These are phyloP conservation scores for Rhabdomys dilectus DNA, from an alignment of 2,113 vertebrate species.

Conservation along the genomic window DNA sequence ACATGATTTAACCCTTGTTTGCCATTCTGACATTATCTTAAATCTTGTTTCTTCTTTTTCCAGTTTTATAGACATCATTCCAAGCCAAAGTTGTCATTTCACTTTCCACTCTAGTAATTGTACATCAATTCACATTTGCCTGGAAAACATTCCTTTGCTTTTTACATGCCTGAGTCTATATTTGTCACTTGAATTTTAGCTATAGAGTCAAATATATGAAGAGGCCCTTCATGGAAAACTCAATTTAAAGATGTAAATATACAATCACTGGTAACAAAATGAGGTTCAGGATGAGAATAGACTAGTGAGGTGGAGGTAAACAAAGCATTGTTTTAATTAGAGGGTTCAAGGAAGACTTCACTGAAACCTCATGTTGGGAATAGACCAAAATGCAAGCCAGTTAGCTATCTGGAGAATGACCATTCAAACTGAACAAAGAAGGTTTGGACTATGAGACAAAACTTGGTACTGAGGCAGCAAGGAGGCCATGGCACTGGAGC, in stretches of 20 bases:
- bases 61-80: background rate
- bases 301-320: accelerated
- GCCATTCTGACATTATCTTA: constrained; percentile 2
- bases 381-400: background rate
- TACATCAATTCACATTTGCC: background rate
- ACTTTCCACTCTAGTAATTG: background rate
- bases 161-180: background rate
- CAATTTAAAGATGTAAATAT: background rate
- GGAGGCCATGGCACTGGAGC: background rate
- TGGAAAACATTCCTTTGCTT: background rate
- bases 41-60: background rate
- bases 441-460: too few species aligned
- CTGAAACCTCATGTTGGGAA: background rate
- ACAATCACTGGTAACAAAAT: background rate
- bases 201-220: background rate
- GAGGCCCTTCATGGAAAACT: background rate
- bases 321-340: background rate
- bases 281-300: background rate
- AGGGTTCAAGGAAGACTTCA: background rate
- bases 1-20: background rate
- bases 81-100: background rate
- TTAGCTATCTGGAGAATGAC: background rate
- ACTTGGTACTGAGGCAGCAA: background rate
- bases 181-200: background rate
- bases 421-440: background rate